Evolutionary conservation across 2,113 vertebrate genomes (phyloP), one percentile per base, ranked within the genome.

Genomic region (Heliornis fulica): DNA sequence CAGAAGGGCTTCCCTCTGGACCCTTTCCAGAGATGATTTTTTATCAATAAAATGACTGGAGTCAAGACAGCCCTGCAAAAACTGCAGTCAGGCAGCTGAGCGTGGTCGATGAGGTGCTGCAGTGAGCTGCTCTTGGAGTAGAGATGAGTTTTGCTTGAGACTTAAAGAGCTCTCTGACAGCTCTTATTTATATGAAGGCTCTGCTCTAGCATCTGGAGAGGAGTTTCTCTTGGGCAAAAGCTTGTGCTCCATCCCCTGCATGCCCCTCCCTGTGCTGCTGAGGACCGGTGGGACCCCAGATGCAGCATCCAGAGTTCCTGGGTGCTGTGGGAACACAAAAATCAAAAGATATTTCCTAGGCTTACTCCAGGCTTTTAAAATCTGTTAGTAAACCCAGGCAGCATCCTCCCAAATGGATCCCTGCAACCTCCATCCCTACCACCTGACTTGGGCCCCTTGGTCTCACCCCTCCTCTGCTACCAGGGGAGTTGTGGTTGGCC

Each of bases 401-500:
- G 15, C 26, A 15, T 29, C 78, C 18, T 46, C 22, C 29, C 23
- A 31, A 34, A 84, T 3, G 10, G 31, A 18, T 29, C 26, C 25
- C 25, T 61, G 56, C 22, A n/a, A 18, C 41, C 21, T 51, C n/a
- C 29, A 17, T 60, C 26, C 19, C 25, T 1, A 0, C 38, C 36
- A n/a, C 48, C 51, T 3, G 0, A 17, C 20, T 80, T 1, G 1
- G 51, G 18, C 38, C 29, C 43, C 16, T 19, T 22, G 45, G 26
- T 87, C 61, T 68, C 36, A 31, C 41, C 0, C 1, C 13, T 26
- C 46, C 41, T 21, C 36, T 1, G 2, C 69, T 87, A 45, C 36
- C 23, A 10, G 23, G 38, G 51, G 7, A 53, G 38, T n/a, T 46
- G 87, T 2, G 1, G 18, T 16, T 0, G 0, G 41, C 21, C 25